Percentiles rank a stretch among this genome's conserved stretches.
Conservation (phyloP, 2,888 invertebrate species). For the Octonoba sinensis region DNA sequence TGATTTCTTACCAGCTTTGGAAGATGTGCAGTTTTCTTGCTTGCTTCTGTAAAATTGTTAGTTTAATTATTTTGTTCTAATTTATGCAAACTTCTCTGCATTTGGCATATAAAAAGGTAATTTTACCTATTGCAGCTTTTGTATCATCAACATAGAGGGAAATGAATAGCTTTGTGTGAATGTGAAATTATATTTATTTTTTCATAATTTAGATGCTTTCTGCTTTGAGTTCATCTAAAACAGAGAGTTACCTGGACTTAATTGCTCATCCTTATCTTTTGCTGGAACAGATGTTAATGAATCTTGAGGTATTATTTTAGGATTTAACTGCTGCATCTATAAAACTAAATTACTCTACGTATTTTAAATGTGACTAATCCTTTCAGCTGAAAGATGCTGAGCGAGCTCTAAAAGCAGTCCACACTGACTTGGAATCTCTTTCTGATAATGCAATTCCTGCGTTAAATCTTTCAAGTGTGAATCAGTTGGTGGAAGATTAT, state of each 20-base stretch:
- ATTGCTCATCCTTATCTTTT: conserved; percentile 78
- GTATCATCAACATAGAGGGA: too few relatives aligned
- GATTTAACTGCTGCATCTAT: neutral
- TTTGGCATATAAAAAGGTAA: too few relatives aligned
- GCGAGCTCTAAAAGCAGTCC: conserved; percentile 48
- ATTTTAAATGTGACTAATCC: neutral
- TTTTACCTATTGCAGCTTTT: too few relatives aligned
- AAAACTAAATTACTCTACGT: neutral
- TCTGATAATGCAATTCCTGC: conserved; percentile 32
- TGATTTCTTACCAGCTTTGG: too few relatives aligned
- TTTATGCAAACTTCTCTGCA: too few relatives aligned
- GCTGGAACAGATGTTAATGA: conserved; percentile 89
- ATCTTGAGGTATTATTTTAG: conserved; percentile 73
- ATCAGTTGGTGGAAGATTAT: conserved; percentile 76
- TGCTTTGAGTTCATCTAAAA: conserved; percentile 31
- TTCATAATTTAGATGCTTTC: conserved; percentile 35
- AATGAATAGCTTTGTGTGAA: too few relatives aligned
- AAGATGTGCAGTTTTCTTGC: too few relatives aligned
- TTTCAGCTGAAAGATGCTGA: conserved; percentile 53
- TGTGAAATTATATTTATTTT: too few relatives aligned
- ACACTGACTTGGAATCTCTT: conserved; percentile 36
- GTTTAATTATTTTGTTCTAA: too few relatives aligned
- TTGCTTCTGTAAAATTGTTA: too few relatives aligned
- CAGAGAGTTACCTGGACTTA: conserved; percentile 56
- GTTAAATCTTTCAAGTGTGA: conserved; percentile 41